Percentiles rank a stretch among this genome's conserved stretches.
phyloP scores from a whole-genome alignment of 1,140 invertebrate species.

The Calephelis nemesis region DNA sequence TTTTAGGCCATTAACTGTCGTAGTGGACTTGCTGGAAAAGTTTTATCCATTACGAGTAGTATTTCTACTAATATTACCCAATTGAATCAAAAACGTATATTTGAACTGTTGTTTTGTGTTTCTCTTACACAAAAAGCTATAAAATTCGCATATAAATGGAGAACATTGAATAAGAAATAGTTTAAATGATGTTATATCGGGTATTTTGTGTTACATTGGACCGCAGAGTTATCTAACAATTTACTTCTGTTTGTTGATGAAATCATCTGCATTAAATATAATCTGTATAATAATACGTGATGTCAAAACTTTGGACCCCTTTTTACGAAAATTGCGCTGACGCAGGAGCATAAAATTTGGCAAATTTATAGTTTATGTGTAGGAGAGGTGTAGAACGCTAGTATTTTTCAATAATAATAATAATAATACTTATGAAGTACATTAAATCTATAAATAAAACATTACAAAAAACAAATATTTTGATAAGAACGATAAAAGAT shows the following conservation, averaged over 20 bases:
- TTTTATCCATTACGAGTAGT: not conserved
- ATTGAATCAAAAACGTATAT: conserved; percentile 9
- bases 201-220: not conserved
- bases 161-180: not conserved
- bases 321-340: no score
- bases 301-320: no score
- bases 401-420: no score
- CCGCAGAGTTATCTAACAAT: not conserved
- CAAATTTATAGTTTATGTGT: no score
- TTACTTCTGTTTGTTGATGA: not conserved
- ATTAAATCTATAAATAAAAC: no score
- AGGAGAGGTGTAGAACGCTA: no score
- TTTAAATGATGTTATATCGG: not conserved
- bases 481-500: no score
- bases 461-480: no score
- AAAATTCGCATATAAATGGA: conserved; percentile 11
- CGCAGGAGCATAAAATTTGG: no score
- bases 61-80: conserved; percentile 11
- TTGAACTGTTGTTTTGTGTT: not conserved
- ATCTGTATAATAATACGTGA: no score
- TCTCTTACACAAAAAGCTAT: not conserved
- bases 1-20: conserved; percentile 1
- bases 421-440: no score
- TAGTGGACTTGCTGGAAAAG: conserved; percentile 4
- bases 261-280: not conserved